Evolutionary conservation across 2,113 vertebrate species (phyloP), one percentile per base, ranked within the genome.

Genomic region (Cololabis saira): DNA sequence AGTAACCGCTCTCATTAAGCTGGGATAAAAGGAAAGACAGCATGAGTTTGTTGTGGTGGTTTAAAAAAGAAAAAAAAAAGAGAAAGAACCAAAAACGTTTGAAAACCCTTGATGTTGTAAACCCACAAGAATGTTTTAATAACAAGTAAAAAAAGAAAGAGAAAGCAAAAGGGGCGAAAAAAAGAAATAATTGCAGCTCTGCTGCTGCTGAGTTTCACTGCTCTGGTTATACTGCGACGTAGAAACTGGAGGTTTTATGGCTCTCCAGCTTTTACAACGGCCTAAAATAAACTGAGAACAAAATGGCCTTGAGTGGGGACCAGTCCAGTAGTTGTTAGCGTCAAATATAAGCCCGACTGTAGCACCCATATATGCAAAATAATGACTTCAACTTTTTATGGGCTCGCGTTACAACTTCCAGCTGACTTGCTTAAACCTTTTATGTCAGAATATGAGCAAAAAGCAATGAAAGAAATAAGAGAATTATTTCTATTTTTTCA

Each of bases 1-100:
- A 99, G 90, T 97, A 99, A 64, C 98, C 96, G 47, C 92, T 95
- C 93, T 98, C 96, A 86, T 95, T 95, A 86, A 99, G 95, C 98
- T 99, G 88, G 2, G 79, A 82, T 91, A 67, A 83, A 49, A 87
- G 10, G 57, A 48, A 33, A 54, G 58, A 51, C 49, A 24, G 52
- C 21, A 57, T 43, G 62, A 8, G 16, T 72, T 74, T 64, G 54
- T 75, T 62, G 30, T 67, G 64, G 42, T 8, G 45, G 52, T 55
- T 63, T 27, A 3, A 3, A 48, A 55, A 76, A 74, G 4, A 9
- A 18, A 19, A 37, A 41, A 41, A 0, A 54, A 60, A 60, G 30
- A 8, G 16, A 71, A 45, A 8, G 16, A 71, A 59, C 18, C 49
- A 76, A 60, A 86, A 67, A 30, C 42, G n/a, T 67, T 54, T 61